Conservation (phyloP, 1,140 invertebrate species). For the Formica selysi region DNA sequence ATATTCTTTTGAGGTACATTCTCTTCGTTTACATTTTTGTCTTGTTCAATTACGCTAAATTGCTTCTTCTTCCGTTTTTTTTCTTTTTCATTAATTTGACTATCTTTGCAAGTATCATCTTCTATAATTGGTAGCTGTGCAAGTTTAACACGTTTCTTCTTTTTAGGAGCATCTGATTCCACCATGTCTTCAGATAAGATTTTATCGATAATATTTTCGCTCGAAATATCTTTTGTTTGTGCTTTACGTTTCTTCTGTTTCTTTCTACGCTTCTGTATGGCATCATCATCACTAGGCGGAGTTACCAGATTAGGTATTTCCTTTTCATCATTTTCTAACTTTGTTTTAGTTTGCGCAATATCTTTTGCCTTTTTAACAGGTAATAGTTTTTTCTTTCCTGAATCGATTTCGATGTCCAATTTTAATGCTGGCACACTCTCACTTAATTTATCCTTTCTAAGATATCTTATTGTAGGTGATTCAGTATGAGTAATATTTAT, state of each 20-base stretch:
- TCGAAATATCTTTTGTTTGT: background rate
- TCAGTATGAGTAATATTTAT: conserved; percentile 31
- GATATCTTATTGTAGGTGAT: conserved; percentile 73
- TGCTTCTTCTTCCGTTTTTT: conserved; percentile 47
- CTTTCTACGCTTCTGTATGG: background rate
- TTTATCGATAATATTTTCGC: background rate
- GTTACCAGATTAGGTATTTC: conserved; percentile 21
- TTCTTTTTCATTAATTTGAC: conserved; percentile 11
- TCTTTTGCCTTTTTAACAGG: background rate
- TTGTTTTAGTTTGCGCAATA: conserved; percentile 8
- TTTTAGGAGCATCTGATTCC: background rate
- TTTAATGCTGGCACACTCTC: conserved; percentile 77
- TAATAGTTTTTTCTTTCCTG: background rate
- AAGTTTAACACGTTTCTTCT: conserved; percentile 20
- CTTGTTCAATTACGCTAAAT: background rate
- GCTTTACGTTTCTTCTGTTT: conserved; percentile 45
- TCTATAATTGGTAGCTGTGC: conserved; percentile 15
- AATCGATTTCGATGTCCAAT: background rate
- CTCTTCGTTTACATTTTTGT: background rate
- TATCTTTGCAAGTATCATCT: conserved; percentile 21
- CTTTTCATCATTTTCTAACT: background rate
- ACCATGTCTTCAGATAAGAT: background rate
- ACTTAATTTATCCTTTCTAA: conserved; percentile 81
- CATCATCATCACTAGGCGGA: background rate
- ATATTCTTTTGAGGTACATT: background rate